A percentile compares a stretch with the other conserved stretches of the same genome.
Evolutionary conservation across 2,888 invertebrate genomes (phyloP).

Genomic region (Tromatobia lineatoria): DNA sequence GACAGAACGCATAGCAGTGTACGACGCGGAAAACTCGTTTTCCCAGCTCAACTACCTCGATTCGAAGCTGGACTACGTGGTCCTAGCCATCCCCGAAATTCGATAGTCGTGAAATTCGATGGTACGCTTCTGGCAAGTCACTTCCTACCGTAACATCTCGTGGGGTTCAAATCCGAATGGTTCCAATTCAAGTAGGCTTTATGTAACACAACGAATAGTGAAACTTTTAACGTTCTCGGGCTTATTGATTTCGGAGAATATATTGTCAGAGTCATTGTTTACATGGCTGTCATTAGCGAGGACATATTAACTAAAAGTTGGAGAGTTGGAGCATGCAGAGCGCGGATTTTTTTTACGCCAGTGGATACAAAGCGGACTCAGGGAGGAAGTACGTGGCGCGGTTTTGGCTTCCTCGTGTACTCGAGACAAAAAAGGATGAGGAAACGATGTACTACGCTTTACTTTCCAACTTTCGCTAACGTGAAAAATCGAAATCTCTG

Average conservation of each 20-base stretch:
- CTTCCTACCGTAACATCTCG: constrained; percentile 34
- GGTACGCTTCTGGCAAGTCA: constrained; percentile 37
- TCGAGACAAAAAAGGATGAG: too few relatives aligned
- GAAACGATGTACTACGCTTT: too few relatives aligned
- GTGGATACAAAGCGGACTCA: too few relatives aligned
- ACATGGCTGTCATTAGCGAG: background rate
- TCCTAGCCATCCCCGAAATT: constrained; percentile 26
- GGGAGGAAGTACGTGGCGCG: too few relatives aligned
- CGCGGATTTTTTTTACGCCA: too few relatives aligned
- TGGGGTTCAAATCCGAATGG: constrained; percentile 22
- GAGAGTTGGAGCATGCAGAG: background rate
- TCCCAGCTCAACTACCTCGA: constrained; percentile 21
- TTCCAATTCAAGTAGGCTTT: background rate
- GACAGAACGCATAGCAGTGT: constrained; percentile 18
- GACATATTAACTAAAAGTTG: background rate
- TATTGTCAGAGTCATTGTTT: background rate
- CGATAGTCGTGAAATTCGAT: constrained; percentile 59
- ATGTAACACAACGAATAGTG: background rate
- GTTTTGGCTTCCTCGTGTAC: too few relatives aligned
- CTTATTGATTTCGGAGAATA: background rate
- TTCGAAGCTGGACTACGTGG: constrained; percentile 19
- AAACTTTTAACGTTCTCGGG: background rate
- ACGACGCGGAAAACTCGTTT: constrained; percentile 56
- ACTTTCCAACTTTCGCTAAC: too few relatives aligned
- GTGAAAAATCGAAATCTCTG: too few relatives aligned